Evolutionary conservation across 1,140 invertebrate genomes (phyloP), one percentile per base, ranked within the genome.

Genomic region (Drosophila melanica): DNA sequence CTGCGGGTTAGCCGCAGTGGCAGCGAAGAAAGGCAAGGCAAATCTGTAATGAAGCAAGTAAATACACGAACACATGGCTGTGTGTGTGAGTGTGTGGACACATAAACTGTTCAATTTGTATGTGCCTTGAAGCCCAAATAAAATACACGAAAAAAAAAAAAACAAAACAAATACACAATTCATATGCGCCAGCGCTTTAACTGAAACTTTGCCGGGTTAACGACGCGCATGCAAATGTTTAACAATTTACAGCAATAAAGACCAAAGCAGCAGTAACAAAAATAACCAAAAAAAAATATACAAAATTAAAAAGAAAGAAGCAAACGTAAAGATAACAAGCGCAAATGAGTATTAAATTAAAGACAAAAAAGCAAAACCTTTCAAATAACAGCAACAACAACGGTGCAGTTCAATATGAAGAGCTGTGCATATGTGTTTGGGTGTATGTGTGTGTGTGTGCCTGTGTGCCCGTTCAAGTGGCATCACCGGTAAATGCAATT

Each of bases 1-100:
- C 62, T 42, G 53, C 37, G 57, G 35, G 11, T 18, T 30, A 37
- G 95, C 97, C 94, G 91, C 94, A 53, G 94, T 95, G 3, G 95
- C 96, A 81, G 96, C 6, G 94, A 97, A 35, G 96, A 81, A 81
- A 81, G 79, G 79, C 78, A 80, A 75, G 68, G 54, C 80, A 62
- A 63, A 79, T 71, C 58, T 84, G 81, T 84, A 84, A 85, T 84
- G 69, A 77, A 67, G 48, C 76, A 67, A 64, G 55, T 60, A 73
- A 67, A 73, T 60, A 67, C 44, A 71, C 37, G 9, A 5, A 23
- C 23, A 60, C 27, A 41, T 47, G 33, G 7, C 33, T 53, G 37
- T 45, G 39, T 53, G 10, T 39, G 42, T 44, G n/a, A n/a, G 18
- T 50, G 42, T 60, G 18, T 72, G 69, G 47, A 45, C 53, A 62